These are phyloP conservation scores for Gobiocypris rarus DNA, from an alignment of 2,113 vertebrate species.

Conservation along the genomic window DNA sequence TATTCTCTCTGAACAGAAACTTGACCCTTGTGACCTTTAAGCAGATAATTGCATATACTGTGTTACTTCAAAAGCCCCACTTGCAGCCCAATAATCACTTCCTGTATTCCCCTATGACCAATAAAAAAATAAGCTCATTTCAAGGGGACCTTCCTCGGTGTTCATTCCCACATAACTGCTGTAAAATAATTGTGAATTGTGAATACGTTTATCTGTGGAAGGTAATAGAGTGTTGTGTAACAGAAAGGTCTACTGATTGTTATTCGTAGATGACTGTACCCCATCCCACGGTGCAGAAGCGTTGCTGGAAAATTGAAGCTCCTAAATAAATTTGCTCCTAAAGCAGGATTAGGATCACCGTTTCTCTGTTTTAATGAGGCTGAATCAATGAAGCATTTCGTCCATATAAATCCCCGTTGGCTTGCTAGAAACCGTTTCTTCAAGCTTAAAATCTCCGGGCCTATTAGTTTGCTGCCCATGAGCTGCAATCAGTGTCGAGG, in stretches of 20 bases:
- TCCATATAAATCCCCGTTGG: conserved; percentile 60
- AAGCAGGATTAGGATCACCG: conserved; percentile 61
- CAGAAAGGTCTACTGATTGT: conserved; percentile 44
- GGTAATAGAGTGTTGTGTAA: conserved; percentile 41
- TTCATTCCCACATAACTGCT: neutral
- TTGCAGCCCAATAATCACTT: conserved; percentile 14
- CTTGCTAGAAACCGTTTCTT: conserved; percentile 54
- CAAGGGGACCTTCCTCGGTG: neutral
- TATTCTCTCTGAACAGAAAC: conserved; percentile 8
- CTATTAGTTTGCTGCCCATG: conserved; percentile 54
- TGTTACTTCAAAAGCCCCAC: neutral
- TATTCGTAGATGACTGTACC: conserved; percentile 45
- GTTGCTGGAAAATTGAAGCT: conserved; percentile 59
- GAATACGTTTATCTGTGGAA: conserved; percentile 35
- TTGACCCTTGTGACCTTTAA: conserved; percentile 12
- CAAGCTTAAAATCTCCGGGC: conserved; percentile 58
- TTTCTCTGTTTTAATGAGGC: conserved; percentile 64
- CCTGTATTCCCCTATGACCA: conserved; percentile 14
- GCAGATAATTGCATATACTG: conserved; percentile 29
- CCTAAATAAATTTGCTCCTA: conserved; percentile 64
- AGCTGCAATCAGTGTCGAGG: conserved; percentile 41
- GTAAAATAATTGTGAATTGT: conserved; percentile 27
- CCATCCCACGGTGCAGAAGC: conserved; percentile 46
- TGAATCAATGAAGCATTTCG: conserved; percentile 61
- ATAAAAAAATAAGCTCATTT: neutral